phyloP scores from a whole-genome alignment of 2,113 vertebrate genomes.

The Amblyopsis rosae region DNA sequence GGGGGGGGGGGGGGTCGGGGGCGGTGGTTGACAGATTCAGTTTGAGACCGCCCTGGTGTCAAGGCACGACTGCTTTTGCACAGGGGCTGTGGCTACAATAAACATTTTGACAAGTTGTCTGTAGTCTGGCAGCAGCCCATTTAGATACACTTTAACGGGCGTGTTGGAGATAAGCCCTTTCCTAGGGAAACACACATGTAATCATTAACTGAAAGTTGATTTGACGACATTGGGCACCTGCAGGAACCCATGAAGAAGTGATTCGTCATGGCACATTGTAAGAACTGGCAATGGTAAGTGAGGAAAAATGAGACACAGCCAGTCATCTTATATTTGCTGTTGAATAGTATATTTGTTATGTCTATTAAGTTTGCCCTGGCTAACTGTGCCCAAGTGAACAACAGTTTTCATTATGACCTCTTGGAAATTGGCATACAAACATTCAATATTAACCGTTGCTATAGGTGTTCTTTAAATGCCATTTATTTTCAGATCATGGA shows the following conservation, averaged over 20 bases:
- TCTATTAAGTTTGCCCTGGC: constrained; percentile 35
- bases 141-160: too few species aligned
- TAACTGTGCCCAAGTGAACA: constrained; percentile 3
- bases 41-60: neutral
- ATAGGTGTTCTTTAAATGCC: constrained; percentile 44
- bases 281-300: constrained; percentile 24
- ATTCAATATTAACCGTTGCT: constrained; percentile 44
- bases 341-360: constrained; percentile 27
- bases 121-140: neutral
- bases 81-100: neutral
- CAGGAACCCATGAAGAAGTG: constrained; percentile 32
- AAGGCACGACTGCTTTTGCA: neutral
- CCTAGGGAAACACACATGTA: neutral
- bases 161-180: neutral
- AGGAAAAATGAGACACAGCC: constrained; percentile 39
- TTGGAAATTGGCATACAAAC: constrained; percentile 22
- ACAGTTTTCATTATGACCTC: neutral
- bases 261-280: constrained; percentile 31
- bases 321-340: constrained; percentile 59
- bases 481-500: constrained; percentile 52
- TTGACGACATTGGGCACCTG: constrained; percentile 19
- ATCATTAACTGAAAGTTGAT: constrained; percentile 21
- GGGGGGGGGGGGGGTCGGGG: too few species aligned
- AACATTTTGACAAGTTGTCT: neutral
- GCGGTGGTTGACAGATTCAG: neutral